phyloP scores from a whole-genome alignment of 2,113 vertebrate genomes.

The Albula goreensis region DNA sequence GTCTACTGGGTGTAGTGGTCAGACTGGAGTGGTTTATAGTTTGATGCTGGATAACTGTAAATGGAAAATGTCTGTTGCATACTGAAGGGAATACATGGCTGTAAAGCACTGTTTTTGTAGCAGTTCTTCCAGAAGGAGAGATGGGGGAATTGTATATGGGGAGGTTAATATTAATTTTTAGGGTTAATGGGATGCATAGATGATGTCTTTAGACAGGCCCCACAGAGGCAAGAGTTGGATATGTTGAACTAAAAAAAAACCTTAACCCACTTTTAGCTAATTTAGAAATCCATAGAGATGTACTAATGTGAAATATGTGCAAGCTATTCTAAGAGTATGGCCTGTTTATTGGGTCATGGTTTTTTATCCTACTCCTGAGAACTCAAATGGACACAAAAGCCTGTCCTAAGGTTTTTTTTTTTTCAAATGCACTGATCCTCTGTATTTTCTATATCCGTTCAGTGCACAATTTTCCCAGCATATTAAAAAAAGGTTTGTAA shows the following conservation, averaged over 20 bases:
- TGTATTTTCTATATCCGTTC: neutral
- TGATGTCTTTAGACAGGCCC: neutral
- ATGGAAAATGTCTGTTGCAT: neutral
- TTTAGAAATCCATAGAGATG: constrained; percentile 11
- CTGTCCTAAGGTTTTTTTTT: neutral
- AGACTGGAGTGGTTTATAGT: neutral
- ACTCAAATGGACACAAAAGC: neutral
- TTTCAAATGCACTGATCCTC: neutral
- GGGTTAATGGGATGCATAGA: too few species aligned
- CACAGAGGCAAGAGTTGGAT: neutral
- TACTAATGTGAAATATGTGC: neutral
- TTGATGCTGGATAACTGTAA: neutral
- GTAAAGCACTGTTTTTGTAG: too few species aligned
- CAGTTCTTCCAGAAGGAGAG: too few species aligned
- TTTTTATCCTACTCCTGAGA: neutral
- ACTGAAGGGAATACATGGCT: neutral
- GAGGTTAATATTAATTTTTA: too few species aligned
- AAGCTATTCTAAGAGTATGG: neutral
- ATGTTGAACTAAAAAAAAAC: neutral
- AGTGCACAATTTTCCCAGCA: neutral
- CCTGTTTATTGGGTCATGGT: constrained; percentile 23
- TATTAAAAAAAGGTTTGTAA: neutral
- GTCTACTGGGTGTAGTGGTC: neutral
- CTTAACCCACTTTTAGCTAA: constrained; percentile 24
- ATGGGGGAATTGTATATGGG: too few species aligned